A percentile compares a stretch with the other conserved stretches of the same genome.
These are phyloP conservation scores for Ceryle rudis DNA, from an alignment of 2,797 vertebrate species.

Conservation along the genomic window DNA sequence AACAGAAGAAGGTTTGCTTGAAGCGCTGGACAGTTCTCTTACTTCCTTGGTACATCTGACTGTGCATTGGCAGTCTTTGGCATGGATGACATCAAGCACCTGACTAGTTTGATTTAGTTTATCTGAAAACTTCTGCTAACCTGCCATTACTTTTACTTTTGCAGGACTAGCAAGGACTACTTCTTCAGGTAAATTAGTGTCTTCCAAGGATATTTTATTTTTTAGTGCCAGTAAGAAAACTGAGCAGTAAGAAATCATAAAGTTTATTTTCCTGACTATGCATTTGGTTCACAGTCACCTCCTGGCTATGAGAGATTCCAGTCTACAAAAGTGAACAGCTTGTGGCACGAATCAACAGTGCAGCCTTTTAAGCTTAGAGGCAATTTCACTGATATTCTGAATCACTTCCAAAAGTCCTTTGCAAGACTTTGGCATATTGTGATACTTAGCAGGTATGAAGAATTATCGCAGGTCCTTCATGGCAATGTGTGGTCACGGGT, in stretches of 20 bases:
- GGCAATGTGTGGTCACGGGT: background rate
- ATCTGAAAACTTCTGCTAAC: background rate
- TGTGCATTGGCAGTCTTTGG: background rate
- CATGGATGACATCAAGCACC: background rate
- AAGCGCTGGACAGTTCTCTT: background rate
- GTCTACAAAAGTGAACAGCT: background rate
- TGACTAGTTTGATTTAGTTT: background rate
- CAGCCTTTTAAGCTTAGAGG: background rate
- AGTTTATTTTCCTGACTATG: background rate
- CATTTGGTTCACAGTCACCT: background rate
- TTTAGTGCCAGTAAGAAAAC: background rate
- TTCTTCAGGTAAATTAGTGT: background rate
- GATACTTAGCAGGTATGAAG: background rate
- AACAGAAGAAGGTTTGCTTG: background rate
- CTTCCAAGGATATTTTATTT: background rate
- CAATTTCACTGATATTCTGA: background rate
- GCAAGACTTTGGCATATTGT: background rate
- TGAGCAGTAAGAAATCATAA: background rate
- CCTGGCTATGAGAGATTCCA: background rate
- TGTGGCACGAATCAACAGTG: background rate
- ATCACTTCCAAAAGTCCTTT: background rate
- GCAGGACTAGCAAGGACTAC: background rate
- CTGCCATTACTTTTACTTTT: background rate
- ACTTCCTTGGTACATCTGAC: background rate
- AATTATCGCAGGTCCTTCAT: background rate